A percentile compares a stretch with the other conserved stretches of the same genome.
Evolutionary conservation across 1,140 invertebrate genomes (phyloP).

Genomic region (Asobara japonica): DNA sequence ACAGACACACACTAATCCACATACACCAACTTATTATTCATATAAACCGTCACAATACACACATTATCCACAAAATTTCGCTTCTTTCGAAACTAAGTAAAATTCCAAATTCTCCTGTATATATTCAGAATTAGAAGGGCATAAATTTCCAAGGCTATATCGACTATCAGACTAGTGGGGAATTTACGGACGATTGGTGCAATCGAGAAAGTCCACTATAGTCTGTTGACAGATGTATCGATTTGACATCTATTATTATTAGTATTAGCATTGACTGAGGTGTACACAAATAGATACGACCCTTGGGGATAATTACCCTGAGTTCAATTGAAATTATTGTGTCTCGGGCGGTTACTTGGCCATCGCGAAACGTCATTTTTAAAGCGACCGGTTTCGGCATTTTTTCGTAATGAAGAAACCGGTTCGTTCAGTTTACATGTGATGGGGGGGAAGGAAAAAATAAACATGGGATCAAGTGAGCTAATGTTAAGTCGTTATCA

Average conservation of each 20-base stretch:
- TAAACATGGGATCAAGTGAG: background rate
- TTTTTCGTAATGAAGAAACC: background rate
- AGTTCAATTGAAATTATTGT: background rate
- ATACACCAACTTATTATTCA: too few species aligned
- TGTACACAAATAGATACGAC: background rate
- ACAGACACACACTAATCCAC: too few species aligned
- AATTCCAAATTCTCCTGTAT: too few species aligned
- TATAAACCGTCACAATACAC: too few species aligned
- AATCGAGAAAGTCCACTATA: background rate
- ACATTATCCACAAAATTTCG: too few species aligned
- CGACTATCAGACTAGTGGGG: background rate
- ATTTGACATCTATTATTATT: background rate
- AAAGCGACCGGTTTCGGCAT: background rate
- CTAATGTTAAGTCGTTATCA: background rate
- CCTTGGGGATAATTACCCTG: background rate
- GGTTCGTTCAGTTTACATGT: background rate
- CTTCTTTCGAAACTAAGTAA: too few species aligned
- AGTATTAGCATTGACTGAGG: background rate
- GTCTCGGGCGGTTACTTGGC: background rate
- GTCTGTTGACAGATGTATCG: slow-evolving; percentile 3
- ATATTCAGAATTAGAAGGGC: too few species aligned
- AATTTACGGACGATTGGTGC: background rate
- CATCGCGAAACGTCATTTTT: background rate
- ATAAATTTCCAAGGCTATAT: too few species aligned
- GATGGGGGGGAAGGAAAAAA: background rate